Percentiles rank a stretch among this genome's conserved stretches.
Conservation (phyloP, 2,888 invertebrate species). For the Ormyrus nitidulus region DNA sequence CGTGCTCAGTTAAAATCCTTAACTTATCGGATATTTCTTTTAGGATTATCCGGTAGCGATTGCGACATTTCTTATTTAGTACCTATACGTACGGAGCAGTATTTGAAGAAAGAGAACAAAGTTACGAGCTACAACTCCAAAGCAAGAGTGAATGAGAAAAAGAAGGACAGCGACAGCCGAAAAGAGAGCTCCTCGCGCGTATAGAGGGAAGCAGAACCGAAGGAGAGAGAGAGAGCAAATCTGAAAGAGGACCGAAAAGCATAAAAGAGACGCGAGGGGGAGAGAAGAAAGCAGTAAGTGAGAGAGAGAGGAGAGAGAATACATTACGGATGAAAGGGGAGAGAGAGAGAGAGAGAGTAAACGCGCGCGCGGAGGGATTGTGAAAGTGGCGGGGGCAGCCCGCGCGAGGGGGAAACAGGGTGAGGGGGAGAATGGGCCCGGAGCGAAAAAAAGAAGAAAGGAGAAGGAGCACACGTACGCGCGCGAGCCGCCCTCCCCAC, state of each 20-base stretch:
- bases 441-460: constrained; percentile 20
- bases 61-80: constrained; percentile 35
- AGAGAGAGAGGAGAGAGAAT: constrained; percentile 53
- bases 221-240: constrained; percentile 32
- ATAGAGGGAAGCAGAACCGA: neutral
- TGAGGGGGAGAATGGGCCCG: neutral
- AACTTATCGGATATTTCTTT: constrained; percentile 24
- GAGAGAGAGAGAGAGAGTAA: constrained; percentile 53
- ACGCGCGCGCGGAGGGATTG: constrained; percentile 43
- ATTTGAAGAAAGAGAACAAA: constrained; percentile 41
- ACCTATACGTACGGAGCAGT: neutral
- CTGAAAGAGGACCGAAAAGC: constrained; percentile 55
- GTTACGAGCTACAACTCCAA: constrained; percentile 25
- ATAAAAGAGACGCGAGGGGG: constrained; percentile 50
- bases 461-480: constrained; percentile 64
- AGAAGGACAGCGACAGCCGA: constrained; percentile 27
- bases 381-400: constrained; percentile 21
- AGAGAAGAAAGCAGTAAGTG: constrained; percentile 24
- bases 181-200: constrained; percentile 28
- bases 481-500: constrained; percentile 72
- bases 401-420: constrained; percentile 41
- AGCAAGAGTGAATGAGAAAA: constrained; percentile 2
- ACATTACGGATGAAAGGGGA: constrained; percentile 52
- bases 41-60: constrained; percentile 25
- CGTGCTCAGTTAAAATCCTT: neutral